phyloP scores from a whole-genome alignment of 2,797 vertebrate genomes.

The Stomatorhinus walkeri region DNA sequence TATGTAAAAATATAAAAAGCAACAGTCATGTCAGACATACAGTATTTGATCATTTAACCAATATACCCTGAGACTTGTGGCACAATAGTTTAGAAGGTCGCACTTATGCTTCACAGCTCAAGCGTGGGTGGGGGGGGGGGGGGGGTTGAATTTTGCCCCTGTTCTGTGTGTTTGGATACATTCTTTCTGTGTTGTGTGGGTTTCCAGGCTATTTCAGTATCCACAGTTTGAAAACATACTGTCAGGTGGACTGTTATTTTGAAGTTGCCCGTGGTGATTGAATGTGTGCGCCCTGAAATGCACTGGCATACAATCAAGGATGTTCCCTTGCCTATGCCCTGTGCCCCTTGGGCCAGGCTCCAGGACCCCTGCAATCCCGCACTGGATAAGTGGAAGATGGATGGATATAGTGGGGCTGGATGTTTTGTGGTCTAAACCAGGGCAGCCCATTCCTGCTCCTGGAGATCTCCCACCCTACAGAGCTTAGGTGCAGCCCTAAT shows the following conservation, averaged over 20 bases:
- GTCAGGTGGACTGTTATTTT: conserved; percentile 18
- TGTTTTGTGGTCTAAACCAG: not conserved
- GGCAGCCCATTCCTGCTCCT: not conserved
- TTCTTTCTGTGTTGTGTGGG: not conserved
- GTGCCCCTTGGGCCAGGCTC: not conserved
- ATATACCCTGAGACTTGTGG: not conserved
- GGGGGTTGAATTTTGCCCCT: not conserved
- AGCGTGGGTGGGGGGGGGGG: not conserved
- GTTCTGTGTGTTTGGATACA: not conserved
- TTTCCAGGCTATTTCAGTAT: not conserved
- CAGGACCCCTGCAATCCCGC: not conserved
- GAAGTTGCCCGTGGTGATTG: not conserved
- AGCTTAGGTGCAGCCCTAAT: not conserved
- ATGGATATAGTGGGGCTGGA: not conserved
- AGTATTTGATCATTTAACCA: not conserved
- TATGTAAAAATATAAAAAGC: not conserved
- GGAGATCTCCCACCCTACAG: not conserved
- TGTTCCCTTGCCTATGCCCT: not conserved
- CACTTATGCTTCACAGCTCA: not conserved
- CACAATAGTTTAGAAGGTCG: not conserved
- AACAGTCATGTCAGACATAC: not conserved
- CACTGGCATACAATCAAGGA: not conserved
- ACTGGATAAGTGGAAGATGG: not conserved
- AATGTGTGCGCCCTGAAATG: not conserved
- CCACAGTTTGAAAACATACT: not conserved